A percentile compares a stretch with the other conserved stretches of the same genome.
Evolutionary conservation across 2,113 vertebrate genomes (phyloP).

Genomic region (Caretta caretta): DNA sequence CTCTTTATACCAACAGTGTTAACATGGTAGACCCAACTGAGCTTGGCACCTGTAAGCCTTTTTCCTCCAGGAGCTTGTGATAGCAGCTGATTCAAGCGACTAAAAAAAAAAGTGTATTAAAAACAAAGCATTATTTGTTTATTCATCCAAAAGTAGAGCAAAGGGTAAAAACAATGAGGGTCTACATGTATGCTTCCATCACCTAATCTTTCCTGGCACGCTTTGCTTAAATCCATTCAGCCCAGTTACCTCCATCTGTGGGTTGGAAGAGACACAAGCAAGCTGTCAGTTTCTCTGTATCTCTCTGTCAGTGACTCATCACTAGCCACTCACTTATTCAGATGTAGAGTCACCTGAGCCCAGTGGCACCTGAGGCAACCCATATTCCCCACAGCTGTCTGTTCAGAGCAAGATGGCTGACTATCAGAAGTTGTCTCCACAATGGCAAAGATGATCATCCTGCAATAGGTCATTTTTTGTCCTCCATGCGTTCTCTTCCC

Average conservation of each 20-base stretch:
- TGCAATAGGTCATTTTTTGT: background rate
- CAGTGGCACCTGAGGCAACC: background rate
- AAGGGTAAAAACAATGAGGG: background rate
- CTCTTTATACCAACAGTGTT: background rate
- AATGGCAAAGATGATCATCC: background rate
- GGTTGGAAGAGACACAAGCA: background rate
- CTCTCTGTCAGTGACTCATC: background rate
- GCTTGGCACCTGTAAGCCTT: background rate
- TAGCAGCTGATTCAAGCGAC: background rate
- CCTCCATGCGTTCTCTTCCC: background rate
- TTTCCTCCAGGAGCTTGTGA: background rate
- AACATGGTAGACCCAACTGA: background rate
- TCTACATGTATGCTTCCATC: background rate
- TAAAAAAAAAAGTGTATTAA: background rate
- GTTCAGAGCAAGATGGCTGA: background rate
- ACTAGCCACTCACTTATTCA: background rate
- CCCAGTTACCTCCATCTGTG: background rate
- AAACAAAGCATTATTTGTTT: background rate
- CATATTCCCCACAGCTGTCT: background rate
- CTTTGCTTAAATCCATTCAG: conserved; percentile 15
- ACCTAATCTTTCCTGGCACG: background rate
- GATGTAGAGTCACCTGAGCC: background rate
- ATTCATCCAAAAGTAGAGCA: background rate
- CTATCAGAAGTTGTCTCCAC: background rate
- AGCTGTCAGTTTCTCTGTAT: background rate